Evolutionary conservation across 1,140 invertebrate genomes (phyloP).

Genomic region (Ceratina calcarata): DNA sequence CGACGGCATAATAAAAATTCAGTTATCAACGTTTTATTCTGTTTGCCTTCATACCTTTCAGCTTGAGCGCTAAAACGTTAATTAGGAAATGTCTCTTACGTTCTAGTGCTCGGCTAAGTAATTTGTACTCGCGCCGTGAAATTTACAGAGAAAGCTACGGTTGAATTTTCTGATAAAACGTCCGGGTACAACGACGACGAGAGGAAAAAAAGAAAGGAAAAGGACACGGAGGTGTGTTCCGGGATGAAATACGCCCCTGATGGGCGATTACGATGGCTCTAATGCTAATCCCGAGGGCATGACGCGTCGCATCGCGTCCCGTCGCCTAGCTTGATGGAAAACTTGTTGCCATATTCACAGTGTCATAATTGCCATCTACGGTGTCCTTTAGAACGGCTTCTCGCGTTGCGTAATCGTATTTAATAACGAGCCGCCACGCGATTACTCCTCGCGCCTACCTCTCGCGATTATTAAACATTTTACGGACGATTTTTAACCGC

Average conservation of each 20-base stretch:
- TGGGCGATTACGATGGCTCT: conserved; percentile 46
- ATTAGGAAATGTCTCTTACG: no score
- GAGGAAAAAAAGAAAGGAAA: not conserved
- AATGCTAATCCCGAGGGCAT: conserved; percentile 54
- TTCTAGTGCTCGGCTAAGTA: no score
- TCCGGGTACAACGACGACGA: not conserved
- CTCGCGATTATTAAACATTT: conserved; percentile 29
- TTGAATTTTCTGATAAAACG: not conserved
- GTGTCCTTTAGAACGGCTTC: conserved; percentile 63
- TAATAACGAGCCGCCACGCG: conserved; percentile 57
- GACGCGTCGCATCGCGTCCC: conserved; percentile 18
- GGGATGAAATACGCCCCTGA: conserved; percentile 58
- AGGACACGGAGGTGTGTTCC: conserved; percentile 1
- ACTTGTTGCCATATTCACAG: conserved; percentile 6
- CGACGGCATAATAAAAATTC: no score
- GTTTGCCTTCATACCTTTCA: no score
- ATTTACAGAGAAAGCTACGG: no score
- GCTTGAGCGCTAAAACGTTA: no score
- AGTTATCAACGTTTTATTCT: no score
- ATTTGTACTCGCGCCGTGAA: no score
- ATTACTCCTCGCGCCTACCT: conserved; percentile 41
- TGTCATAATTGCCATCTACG: conserved; percentile 57
- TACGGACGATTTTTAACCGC: not conserved
- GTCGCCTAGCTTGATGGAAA: no score
- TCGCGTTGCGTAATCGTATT: conserved; percentile 62